Conservation (phyloP, 2,888 invertebrate genomes). For the Biston betularia region DNA sequence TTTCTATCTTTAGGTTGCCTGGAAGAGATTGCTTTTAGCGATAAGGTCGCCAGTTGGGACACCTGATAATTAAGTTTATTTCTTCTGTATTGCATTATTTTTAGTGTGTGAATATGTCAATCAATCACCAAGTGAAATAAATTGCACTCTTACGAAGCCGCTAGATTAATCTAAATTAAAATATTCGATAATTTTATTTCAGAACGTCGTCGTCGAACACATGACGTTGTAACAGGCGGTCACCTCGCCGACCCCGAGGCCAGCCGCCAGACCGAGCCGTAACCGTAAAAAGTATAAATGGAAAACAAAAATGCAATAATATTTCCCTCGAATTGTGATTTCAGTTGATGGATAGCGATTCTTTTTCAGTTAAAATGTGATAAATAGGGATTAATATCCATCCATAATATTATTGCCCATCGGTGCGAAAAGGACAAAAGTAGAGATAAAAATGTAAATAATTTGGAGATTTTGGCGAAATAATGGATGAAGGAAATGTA, state of each 20-base stretch:
- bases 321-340: slow-evolving; percentile 62
- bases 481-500: too few species aligned
- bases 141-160: too few species aligned
- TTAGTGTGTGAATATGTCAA: too few species aligned
- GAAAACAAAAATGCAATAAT: slow-evolving; percentile 67
- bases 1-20: too few species aligned
- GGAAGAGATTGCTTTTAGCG: too few species aligned
- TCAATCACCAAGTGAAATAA: too few species aligned
- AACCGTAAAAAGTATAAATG: slow-evolving; percentile 57
- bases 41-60: too few species aligned
- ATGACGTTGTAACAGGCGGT: slow-evolving; percentile 48
- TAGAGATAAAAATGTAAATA: too few species aligned
- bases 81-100: too few species aligned
- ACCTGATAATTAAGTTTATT: too few species aligned
- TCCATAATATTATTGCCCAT: neutral
- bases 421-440: too few species aligned
- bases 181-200: neutral
- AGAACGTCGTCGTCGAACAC: slow-evolving; percentile 47
- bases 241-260: slow-evolving; percentile 52
- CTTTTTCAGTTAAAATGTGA: slow-evolving; percentile 36
- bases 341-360: slow-evolving; percentile 55
- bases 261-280: slow-evolving; percentile 53
- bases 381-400: neutral
- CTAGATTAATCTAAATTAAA: neutral
- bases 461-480: too few species aligned